Evolutionary conservation across 2,113 vertebrate genomes (phyloP).

Genomic region (Alces alces): DNA sequence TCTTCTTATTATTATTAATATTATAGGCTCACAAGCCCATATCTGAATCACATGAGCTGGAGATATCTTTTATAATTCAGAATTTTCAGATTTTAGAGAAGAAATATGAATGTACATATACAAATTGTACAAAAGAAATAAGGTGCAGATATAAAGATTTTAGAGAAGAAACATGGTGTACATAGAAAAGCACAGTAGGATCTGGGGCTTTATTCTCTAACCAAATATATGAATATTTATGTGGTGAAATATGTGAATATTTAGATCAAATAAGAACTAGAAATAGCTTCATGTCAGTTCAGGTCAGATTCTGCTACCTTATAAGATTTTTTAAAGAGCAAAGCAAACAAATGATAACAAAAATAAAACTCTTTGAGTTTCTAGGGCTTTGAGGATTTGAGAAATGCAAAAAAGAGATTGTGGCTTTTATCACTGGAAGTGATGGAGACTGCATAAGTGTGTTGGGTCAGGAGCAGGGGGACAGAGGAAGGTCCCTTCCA

Average conservation of each 20-base stretch:
- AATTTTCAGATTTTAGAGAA: conserved; percentile 2
- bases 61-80: conserved; percentile 4
- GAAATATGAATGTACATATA: not conserved
- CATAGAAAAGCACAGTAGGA: not conserved
- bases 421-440: not conserved
- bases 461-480: not conserved
- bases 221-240: conserved; percentile 57
- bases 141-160: not conserved
- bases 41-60: not conserved
- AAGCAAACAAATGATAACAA: conserved; percentile 17
- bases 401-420: not conserved
- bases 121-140: not conserved
- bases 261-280: conserved; percentile 54
- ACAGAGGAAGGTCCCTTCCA: not conserved
- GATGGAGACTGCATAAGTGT: not conserved
- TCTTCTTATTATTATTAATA: not conserved
- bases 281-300: conserved; percentile 31
- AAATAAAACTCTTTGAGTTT: not conserved
- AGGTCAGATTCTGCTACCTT: conserved; percentile 18
- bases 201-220: not conserved
- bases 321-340: not conserved
- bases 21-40: not conserved
- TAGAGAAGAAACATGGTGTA: not conserved
- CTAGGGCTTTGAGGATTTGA: not conserved
- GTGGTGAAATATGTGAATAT: conserved; percentile 44